phyloP scores from a whole-genome alignment of 30 jellyfish, hydroid and myxozoan genomes.

The Pseudorhiza aurosa region DNA sequence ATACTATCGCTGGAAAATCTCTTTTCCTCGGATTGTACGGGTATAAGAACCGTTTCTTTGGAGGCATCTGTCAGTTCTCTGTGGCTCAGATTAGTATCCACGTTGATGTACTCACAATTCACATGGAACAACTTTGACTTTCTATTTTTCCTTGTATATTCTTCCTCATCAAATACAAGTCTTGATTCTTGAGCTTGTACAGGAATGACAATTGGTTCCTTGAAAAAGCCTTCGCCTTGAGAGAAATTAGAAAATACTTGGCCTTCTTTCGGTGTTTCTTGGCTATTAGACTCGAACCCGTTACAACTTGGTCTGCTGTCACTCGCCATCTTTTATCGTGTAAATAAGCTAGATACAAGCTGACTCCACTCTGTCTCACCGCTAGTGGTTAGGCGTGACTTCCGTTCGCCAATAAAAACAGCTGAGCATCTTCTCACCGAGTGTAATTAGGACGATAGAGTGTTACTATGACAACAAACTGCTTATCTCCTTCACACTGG shows the following conservation, averaged over 20 bases:
- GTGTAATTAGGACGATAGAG: too few species aligned
- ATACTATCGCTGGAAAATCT: not conserved
- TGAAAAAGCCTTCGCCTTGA: too few species aligned
- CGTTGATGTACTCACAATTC: conserved; percentile 72
- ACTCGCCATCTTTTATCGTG: conserved; percentile 18
- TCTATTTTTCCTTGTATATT: conserved; percentile 46
- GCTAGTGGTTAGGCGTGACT: conserved; percentile 60
- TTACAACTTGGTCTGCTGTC: not conserved
- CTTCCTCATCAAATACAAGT: not conserved
- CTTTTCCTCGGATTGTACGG: not conserved
- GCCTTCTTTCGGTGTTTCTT: not conserved
- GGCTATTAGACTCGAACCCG: not conserved
- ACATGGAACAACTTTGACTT: conserved; percentile 84
- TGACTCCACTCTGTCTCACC: not conserved
- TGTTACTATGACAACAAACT: too few species aligned
- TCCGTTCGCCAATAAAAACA: conserved; percentile 32
- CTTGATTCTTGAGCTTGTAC: not conserved
- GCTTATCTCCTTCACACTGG: too few species aligned
- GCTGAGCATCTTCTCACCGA: not conserved
- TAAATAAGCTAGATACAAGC: not conserved
- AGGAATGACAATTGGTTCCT: not conserved
- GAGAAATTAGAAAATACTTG: not conserved
- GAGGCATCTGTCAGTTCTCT: too few species aligned
- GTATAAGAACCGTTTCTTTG: too few species aligned
- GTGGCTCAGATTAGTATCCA: too few species aligned